Evolutionary conservation across 2,797 vertebrate genomes (phyloP).

Genomic region (Crocodylus rhombifer): DNA sequence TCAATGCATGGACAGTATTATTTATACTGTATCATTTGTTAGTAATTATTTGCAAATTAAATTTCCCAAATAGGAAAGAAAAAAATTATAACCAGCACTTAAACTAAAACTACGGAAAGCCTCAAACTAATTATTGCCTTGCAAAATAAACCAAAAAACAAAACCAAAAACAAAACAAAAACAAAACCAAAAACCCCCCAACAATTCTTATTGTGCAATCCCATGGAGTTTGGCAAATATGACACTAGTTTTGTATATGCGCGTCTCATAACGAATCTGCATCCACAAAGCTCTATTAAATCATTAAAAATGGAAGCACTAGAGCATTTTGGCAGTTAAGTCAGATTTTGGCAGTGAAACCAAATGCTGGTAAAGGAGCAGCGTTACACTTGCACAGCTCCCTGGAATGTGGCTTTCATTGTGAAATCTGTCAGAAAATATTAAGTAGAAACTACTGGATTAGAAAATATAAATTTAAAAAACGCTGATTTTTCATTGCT

Average conservation of each 20-base stretch:
- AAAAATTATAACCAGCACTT: background rate
- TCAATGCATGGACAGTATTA: background rate
- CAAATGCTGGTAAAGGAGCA: background rate
- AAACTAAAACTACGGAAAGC: background rate
- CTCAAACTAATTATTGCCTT: background rate
- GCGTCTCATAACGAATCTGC: background rate
- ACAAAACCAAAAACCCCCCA: background rate
- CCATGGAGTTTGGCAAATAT: background rate
- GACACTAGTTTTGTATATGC: background rate
- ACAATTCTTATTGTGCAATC: background rate
- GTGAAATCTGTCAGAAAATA: constrained; percentile 17
- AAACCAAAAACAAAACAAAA: background rate
- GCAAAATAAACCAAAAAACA: background rate
- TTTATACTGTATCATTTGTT: background rate
- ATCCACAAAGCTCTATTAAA: background rate
- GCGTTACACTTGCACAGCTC: background rate
- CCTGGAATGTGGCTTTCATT: background rate
- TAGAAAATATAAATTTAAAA: background rate
- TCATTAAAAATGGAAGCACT: background rate
- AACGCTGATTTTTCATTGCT: background rate
- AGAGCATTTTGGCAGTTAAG: background rate
- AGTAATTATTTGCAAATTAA: background rate
- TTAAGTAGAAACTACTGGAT: background rate
- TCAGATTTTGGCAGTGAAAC: background rate
- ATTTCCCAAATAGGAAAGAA: background rate